A percentile compares a stretch with the other conserved stretches of the same genome.
These are phyloP conservation scores for Melanostigma gelatinosum DNA, from an alignment of 2,113 vertebrate genomes.

Conservation along the genomic window DNA sequence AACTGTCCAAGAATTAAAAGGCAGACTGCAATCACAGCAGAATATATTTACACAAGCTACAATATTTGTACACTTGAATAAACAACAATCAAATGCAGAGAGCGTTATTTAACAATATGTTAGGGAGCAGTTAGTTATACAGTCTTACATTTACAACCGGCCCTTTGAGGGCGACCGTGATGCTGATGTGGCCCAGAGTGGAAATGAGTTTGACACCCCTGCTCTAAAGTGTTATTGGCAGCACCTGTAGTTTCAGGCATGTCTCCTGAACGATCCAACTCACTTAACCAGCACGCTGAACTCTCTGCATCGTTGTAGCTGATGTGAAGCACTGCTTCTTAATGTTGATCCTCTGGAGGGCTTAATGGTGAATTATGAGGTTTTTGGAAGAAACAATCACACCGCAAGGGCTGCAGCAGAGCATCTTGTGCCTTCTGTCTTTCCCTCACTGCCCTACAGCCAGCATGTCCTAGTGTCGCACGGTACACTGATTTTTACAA, in stretches of 20 bases:
- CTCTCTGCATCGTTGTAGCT: background rate
- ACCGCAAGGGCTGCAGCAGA: constrained; percentile 4
- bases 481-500: too few species aligned
- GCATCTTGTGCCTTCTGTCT: constrained; percentile 26
- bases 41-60: too few species aligned
- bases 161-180: too few species aligned
- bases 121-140: too few species aligned
- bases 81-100: too few species aligned
- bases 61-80: too few species aligned
- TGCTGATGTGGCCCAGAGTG: too few species aligned
- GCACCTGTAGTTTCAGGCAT: constrained; percentile 46
- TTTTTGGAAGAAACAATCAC: constrained; percentile 22
- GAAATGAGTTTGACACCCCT: too few species aligned
- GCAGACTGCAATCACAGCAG: too few species aligned
- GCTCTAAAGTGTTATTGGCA: constrained; percentile 30
- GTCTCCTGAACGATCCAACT: constrained; percentile 15
- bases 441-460: constrained; percentile 15
- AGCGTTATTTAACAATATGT: too few species aligned
- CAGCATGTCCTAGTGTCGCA: background rate
- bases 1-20: too few species aligned
- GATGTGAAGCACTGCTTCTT: constrained; percentile 4
- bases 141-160: too few species aligned
- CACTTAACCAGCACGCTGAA: constrained; percentile 21
- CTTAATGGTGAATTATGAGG: constrained; percentile 6
- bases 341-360: constrained; percentile 16